Evolutionary conservation across 2,888 invertebrate genomes (phyloP), one percentile per base, ranked within the genome.

Genomic region (Lepetodrilus schrolli): DNA sequence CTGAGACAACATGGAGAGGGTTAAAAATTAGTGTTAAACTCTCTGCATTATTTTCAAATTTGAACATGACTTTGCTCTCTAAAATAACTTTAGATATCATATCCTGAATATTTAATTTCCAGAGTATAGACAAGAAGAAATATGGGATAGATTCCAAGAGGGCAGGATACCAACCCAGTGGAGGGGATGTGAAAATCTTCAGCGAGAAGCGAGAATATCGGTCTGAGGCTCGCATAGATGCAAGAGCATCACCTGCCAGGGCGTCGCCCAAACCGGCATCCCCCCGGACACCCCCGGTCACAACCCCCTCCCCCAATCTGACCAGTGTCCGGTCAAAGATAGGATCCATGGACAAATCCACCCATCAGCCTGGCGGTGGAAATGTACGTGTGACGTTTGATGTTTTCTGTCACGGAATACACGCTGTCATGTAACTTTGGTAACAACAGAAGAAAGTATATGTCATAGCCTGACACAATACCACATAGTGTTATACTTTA

Each of bases 301-400:
- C 26, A 17, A 48, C 78, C 37, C 78, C 84, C 17, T 73, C 80
- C 8, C 82, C 80, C 8, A 81, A 78, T 65, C 71, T 77, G 17
- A 75, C 75, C 48, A 66, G 78, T 65, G 84, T 79, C 20, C 74
- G 79, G 66, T 83, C 86, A 5, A 82, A 80, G 74, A 82, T 86
- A 43, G 83, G 83, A 34, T 86, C 85, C 5, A 74, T 86, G 30
- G 80, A 84, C 47, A 86, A 86, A 71, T 74, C 82, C 21, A 82
- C 76, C 20, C 83, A 86, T 68, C 75, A 71, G 17, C 86, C 85
- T 23, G 84, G 84, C 20, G 86, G 86, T 13, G 85, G 86, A 49
- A 82, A 86, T 76, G 86, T 87, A 79, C 72, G 79, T 77, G 37
- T 70, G 50, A 43, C 10, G 4, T 43, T 4, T 43, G 43, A 13